Evolutionary conservation across 2,888 invertebrate genomes (phyloP), one percentile per base, ranked within the genome.

Genomic region (Drosophila neonasuta): DNA sequence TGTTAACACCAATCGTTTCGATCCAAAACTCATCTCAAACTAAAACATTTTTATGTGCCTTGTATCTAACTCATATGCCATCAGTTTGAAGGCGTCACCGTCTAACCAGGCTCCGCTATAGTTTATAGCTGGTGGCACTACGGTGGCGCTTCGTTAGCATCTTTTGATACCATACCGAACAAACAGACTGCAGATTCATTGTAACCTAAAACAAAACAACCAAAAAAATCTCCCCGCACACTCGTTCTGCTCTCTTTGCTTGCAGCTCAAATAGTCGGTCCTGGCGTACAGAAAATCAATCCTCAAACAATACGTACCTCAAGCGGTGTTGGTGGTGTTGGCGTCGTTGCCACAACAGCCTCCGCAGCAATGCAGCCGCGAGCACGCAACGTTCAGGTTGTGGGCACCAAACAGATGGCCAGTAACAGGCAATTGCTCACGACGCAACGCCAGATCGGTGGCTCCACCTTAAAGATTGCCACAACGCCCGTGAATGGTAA

Each of bases 251-350:
- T 86, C 77, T 87, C 77, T 87, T 68, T 86, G 68, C 72, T 89
- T 89, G 59, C 88, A 91, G 91, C 91, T 88, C 91, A 94, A 91
- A 91, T 94, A 86, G 93, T 94, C 91, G 92, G 93, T 60, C 92
- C 94, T 74, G 93, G 94, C 68, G 93, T 94, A 89, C 94, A 94
- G 90, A 93, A 92, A 82, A 74, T 91, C 71, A 91, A 89, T 88
- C 86, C 90, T 77, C 89, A 90, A 86, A 85, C 90, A 82, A 86
- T 91, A 79, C 90, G 91, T 87, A 88, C 90, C 83, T 86, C 90
- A 78, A 73, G 87, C 78, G 78, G 80, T 75, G 36, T 36, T 9
- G 83, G 78, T 71, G 79, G 81, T 70, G 77, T 77, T 58, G 81
- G 84, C 57, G 74, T 74, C 51, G 80, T 86, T 51, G 74, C 81